Evolutionary conservation across 2,888 invertebrate genomes (phyloP).

Genomic region (Saturnia japonica): DNA sequence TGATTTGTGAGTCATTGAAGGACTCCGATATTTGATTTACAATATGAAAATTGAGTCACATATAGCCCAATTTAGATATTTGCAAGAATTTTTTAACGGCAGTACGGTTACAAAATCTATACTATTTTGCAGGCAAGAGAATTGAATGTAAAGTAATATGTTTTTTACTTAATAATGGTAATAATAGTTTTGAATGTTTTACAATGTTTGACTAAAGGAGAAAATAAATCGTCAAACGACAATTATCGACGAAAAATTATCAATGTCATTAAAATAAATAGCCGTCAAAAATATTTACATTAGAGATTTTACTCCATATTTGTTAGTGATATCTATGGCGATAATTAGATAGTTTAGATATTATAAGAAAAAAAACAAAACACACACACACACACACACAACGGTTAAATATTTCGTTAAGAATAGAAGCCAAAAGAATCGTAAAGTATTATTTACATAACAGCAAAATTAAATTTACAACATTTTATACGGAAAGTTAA

Average conservation of each 20-base stretch:
- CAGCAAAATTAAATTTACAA: background rate
- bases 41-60: background rate
- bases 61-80: background rate
- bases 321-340: conserved; percentile 13
- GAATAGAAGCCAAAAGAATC: conserved; percentile 44
- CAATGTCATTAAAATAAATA: background rate
- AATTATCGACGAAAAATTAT: background rate
- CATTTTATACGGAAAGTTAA: too few species aligned
- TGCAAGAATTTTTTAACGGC: background rate
- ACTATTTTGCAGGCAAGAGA: background rate
- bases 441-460: conserved; percentile 20
- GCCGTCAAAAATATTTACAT: background rate
- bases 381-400: conserved; percentile 31
- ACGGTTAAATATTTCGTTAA: conserved; percentile 28
- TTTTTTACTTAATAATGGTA: too few species aligned
- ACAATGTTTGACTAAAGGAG: background rate
- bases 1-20: background rate
- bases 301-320: background rate
- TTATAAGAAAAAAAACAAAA: conserved; percentile 25
- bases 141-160: background rate
- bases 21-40: background rate
- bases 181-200: background rate
- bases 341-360: background rate
- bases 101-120: too few species aligned
- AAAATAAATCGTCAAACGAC: background rate